A percentile compares a stretch with the other conserved stretches of the same genome.
Conservation (phyloP, 1,140 invertebrate species). For the Rhagoletis zephyria region DNA sequence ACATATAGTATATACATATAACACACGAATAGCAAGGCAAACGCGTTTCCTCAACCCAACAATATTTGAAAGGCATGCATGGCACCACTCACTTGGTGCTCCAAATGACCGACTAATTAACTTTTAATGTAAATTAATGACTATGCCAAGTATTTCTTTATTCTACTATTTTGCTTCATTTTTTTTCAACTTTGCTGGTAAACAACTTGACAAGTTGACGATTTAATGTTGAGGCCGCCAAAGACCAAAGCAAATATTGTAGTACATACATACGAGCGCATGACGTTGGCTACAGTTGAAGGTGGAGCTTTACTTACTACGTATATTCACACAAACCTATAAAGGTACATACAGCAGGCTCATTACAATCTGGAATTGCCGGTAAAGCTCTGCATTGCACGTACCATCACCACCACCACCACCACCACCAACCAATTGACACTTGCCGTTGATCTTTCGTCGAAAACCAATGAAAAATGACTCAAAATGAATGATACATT, state of each 20-base stretch:
- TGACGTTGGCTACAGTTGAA: no score
- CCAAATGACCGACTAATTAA: constrained; percentile 2
- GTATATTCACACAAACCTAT: no score
- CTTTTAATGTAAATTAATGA: constrained; percentile 18
- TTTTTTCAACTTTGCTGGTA: neutral
- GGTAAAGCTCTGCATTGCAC: neutral
- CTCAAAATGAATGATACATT: neutral
- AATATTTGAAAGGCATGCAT: no score
- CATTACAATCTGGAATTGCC: no score
- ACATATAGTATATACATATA: neutral
- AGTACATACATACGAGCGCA: no score
- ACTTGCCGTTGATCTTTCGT: constrained; percentile 8
- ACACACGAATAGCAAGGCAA: neutral
- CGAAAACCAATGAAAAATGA: constrained; percentile 17
- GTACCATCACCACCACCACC: neutral
- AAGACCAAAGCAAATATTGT: neutral
- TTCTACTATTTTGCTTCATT: neutral
- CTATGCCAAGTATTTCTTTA: neutral
- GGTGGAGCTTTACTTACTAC: no score
- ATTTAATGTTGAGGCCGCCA: neutral
- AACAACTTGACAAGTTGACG: constrained; percentile 8
- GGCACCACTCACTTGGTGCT: neutral
- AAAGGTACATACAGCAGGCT: no score
- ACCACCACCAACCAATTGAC: neutral
- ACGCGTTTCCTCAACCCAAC: neutral